Evolutionary conservation across 2,888 invertebrate species (phyloP).

Genomic region (Drosophila barbarae): DNA sequence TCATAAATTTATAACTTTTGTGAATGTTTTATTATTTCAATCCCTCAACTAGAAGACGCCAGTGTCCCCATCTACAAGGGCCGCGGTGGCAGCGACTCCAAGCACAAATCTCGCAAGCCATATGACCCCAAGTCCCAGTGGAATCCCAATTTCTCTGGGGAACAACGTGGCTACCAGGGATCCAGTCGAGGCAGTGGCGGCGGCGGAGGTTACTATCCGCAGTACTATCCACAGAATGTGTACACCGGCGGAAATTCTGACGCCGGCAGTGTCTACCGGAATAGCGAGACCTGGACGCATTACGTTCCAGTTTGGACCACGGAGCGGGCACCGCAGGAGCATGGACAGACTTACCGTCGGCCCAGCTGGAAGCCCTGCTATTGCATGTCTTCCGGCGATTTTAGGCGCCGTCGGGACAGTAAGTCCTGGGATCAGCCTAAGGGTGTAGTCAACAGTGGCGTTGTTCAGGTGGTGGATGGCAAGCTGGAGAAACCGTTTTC

Average conservation of each 20-base stretch:
- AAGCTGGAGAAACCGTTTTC: conserved; percentile 77
- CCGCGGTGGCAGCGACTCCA: conserved; percentile 59
- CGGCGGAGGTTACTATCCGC: conserved; percentile 63
- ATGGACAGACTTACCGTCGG: conserved; percentile 65
- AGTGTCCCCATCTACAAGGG: conserved; percentile 79
- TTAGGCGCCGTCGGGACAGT: conserved; percentile 69
- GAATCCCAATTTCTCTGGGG: conserved; percentile 75
- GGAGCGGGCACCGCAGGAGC: conserved; percentile 72
- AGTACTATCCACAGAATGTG: conserved; percentile 70
- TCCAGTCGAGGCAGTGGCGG: conserved; percentile 41
- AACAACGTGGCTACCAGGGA: conserved; percentile 63
- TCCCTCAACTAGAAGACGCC: conserved; percentile 74
- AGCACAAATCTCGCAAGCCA: conserved; percentile 69
- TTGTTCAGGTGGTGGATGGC: conserved; percentile 70
- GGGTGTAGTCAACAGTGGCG: conserved; percentile 45
- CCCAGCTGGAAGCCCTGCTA: conserved; percentile 80
- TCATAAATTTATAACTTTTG: too few relatives aligned
- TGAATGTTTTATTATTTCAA: neutral
- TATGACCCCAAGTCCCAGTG: conserved; percentile 76
- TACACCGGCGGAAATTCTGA: conserved; percentile 62
- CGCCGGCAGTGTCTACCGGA: conserved; percentile 67
- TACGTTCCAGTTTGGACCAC: conserved; percentile 79
- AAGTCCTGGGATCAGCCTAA: conserved; percentile 19
- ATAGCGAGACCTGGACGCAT: conserved; percentile 77
- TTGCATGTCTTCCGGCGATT: conserved; percentile 71